phyloP scores from a whole-genome alignment of 2,113 vertebrate genomes.

The Porphyrio hochstetteri region DNA sequence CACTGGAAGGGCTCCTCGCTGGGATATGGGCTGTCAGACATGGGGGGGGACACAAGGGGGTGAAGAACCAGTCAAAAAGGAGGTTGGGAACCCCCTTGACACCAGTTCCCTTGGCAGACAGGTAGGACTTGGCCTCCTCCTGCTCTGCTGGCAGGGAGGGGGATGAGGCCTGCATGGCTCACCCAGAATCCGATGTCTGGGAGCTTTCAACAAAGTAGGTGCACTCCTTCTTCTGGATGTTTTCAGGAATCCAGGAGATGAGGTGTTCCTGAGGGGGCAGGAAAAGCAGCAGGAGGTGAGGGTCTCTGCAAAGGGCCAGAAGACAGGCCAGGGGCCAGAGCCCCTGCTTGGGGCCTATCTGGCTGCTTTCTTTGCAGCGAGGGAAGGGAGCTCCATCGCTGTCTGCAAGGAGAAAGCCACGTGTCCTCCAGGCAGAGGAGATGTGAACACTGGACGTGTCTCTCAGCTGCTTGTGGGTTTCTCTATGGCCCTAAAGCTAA shows the following conservation, averaged over 20 bases:
- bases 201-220: conserved; percentile 79
- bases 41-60: neutral
- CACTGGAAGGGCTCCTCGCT: neutral
- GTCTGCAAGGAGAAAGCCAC: neutral
- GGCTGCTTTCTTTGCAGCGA: neutral
- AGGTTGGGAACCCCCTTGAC: neutral
- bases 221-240: conserved; percentile 89
- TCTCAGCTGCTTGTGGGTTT: neutral
- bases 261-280: conserved; percentile 69
- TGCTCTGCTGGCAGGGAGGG: neutral
- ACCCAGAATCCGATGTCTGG: conserved; percentile 74
- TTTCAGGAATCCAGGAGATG: conserved; percentile 81
- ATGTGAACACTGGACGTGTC: neutral
- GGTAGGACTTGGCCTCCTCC: neutral
- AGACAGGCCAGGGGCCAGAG: neutral
- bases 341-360: neutral
- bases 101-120: neutral
- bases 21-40: neutral
- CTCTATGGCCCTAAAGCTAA: neutral
- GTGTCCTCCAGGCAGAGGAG: neutral
- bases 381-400: rapidly evolving
- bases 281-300: neutral
- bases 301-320: neutral
- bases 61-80: neutral
- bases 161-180: neutral